Evolutionary conservation across 2,888 invertebrate genomes (phyloP).

Genomic region (Noctua fimbriata): DNA sequence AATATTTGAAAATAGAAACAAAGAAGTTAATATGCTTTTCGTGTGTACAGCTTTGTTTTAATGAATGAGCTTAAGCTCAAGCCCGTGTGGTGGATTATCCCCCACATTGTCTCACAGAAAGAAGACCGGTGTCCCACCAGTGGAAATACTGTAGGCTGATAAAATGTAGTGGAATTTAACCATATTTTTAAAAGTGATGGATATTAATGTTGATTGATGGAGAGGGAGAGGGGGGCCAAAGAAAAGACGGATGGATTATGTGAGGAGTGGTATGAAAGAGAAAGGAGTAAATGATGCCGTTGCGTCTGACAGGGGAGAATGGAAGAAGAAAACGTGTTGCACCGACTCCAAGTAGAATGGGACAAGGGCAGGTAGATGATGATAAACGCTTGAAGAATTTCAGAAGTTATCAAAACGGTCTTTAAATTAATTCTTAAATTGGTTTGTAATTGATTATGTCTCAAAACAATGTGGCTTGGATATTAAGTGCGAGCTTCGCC

Average conservation of each 20-base stretch:
- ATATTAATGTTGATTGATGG: too few species aligned
- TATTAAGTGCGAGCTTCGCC: conserved; percentile 4
- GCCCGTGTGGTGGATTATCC: too few species aligned
- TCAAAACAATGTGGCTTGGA: conserved; percentile 9
- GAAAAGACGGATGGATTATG: too few species aligned
- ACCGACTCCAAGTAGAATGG: too few species aligned
- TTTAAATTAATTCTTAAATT: conserved; percentile 10
- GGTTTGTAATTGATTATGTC: conserved; percentile 3
- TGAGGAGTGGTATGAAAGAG: too few species aligned
- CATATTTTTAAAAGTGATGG: neutral
- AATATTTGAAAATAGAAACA: neutral
- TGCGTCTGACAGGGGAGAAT: too few species aligned
- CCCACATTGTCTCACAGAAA: neutral
- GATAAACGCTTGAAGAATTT: neutral
- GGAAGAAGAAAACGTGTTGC: too few species aligned
- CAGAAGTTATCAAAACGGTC: neutral
- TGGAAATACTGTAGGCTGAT: neutral
- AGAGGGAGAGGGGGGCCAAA: too few species aligned
- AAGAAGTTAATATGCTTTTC: neutral
- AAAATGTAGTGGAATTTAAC: neutral
- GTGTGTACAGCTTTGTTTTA: neutral
- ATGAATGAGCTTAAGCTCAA: too few species aligned
- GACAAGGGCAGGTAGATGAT: too few species aligned
- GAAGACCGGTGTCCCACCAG: neutral
- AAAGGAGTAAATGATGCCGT: too few species aligned